These are phyloP conservation scores for Ormyrus nitidulus DNA, from an alignment of 2,888 invertebrate species.

Conservation along the genomic window DNA sequence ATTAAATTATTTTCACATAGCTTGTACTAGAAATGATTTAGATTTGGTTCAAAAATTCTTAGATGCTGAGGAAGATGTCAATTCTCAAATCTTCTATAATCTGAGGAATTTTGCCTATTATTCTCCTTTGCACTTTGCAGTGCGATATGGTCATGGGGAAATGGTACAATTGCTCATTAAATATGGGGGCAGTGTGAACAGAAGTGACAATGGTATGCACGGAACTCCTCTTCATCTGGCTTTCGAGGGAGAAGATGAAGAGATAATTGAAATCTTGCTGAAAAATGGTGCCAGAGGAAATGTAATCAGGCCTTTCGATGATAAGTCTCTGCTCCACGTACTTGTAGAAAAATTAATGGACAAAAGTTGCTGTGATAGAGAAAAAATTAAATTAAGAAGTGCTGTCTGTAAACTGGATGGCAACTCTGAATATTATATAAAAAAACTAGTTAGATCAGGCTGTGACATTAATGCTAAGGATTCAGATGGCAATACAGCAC, in stretches of 20 bases:
- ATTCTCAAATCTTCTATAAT: not conserved
- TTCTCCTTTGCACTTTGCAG: conserved; percentile 31
- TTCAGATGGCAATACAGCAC: conserved; percentile 5
- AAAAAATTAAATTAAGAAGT: not conserved
- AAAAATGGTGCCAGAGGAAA: conserved; percentile 1
- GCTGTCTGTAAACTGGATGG: not conserved
- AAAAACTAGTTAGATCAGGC: not conserved
- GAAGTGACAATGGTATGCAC: not conserved
- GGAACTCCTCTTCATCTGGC: conserved; percentile 22
- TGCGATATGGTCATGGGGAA: not conserved
- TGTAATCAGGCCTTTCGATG: not conserved
- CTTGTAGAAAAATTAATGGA: not conserved
- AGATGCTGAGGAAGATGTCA: not conserved
- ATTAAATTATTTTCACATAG: conserved; percentile 24
- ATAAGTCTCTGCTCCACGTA: conserved; percentile 7
- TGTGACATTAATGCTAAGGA: conserved; percentile 12
- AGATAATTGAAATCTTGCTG: conserved; percentile 10
- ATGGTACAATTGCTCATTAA: not conserved
- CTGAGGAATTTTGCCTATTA: not conserved
- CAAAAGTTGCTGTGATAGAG: too few species aligned
- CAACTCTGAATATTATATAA: not conserved
- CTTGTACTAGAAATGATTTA: conserved; percentile 9
- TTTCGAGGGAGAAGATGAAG: not conserved
- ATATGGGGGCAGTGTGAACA: not conserved
- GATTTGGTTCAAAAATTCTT: not conserved